Evolutionary conservation across 2,113 vertebrate species (phyloP), one percentile per base, ranked within the genome.

Genomic region (Cyprinus carpio): DNA sequence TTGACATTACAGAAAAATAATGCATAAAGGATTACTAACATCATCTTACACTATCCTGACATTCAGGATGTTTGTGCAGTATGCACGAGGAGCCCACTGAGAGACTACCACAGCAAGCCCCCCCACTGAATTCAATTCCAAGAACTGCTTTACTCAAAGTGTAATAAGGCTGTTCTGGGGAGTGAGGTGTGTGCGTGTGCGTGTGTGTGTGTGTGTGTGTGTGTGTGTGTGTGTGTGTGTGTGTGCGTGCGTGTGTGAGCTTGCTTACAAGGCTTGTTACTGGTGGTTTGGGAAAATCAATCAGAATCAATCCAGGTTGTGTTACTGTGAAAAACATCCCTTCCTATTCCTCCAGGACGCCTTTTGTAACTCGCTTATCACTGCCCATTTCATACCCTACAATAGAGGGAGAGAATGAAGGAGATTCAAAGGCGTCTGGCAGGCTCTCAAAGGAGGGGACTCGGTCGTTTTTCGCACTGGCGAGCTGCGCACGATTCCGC

Each of bases 261-360:
- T 72, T 43, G 72, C 62, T 77, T 82, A 75, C 65, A 74, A 40
- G 83, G 75, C 69, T 72, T 81, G 85, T 81, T 87, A 85, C 82
- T 67, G 82, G 75, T 82, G 62, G 43, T 88, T 90, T 87, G 88
- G 75, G 88, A 89, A 90, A 93, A 94, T 93, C 92, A 91, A 93
- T 92, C 92, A 92, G 87, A 89, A 88, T 86, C 87, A 86, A 82
- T 81, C 79, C 81, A 84, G 85, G 37, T 65, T 78, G 82, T 64
- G 51, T 15, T 12, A 46, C 51, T 72, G 81, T 84, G 81, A 87
- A 87, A 89, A 85, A 78, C 85, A 84, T 89, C 87, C 85, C 37
- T 60, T 81, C 71, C 83, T 83, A 37, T 88, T 91, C 88, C 90
- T 86, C 77, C 83, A 1, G 79, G 87, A 75, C 4, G 46, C 69